These are phyloP conservation scores for Digitonthophagus gazella DNA, from an alignment of 2,888 invertebrate genomes.

Conservation along the genomic window DNA sequence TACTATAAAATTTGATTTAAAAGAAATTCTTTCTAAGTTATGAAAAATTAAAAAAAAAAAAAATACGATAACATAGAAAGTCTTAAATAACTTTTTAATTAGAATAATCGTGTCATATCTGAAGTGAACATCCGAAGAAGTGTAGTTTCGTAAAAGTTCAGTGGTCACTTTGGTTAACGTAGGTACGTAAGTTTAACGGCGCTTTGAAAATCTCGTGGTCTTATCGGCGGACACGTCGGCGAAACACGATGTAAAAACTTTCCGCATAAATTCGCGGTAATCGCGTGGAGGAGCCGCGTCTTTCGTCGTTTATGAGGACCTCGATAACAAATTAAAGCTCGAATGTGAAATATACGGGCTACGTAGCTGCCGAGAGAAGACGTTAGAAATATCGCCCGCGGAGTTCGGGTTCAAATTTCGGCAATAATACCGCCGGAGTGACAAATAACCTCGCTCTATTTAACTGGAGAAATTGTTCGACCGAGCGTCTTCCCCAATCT, in stretches of 20 bases:
- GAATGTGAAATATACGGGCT: constrained; percentile 17
- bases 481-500: not conserved
- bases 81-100: no score
- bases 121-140: no score
- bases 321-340: constrained; percentile 20
- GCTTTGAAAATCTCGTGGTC: not conserved
- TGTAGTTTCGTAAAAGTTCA: not conserved
- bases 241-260: constrained; percentile 21
- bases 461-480: not conserved
- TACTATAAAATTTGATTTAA: no score
- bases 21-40: no score
- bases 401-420: not conserved
- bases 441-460: not conserved
- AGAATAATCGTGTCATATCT: no score
- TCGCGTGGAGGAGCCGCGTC: not conserved
- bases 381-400: not conserved
- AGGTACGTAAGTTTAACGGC: not conserved
- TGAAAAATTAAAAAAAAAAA: no score
- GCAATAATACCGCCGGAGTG: not conserved
- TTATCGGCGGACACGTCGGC: constrained; percentile 16
- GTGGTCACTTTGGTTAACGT: not conserved
- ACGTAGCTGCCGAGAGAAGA: not conserved
- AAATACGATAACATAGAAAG: no score
- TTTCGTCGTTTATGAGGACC: constrained; percentile 9
- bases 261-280: constrained; percentile 20